A percentile compares a stretch with the other conserved stretches of the same genome.
These are phyloP conservation scores for Falco novaeseelandiae DNA, from an alignment of 2,797 vertebrate species.

Conservation along the genomic window DNA sequence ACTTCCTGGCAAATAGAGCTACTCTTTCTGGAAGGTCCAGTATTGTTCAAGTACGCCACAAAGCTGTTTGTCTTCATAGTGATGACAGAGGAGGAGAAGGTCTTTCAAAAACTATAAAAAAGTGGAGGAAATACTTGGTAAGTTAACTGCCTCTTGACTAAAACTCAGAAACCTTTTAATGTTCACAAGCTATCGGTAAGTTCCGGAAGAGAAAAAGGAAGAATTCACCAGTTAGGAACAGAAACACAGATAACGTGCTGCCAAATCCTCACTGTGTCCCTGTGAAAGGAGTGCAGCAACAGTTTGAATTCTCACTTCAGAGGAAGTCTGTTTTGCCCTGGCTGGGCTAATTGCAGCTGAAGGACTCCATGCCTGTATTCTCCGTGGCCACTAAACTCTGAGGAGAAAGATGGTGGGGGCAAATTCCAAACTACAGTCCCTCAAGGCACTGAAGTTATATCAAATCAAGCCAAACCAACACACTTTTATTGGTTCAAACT, in stretches of 20 bases:
- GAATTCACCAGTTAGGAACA: background rate
- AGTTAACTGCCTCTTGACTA: background rate
- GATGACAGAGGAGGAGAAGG: conserved; percentile 17
- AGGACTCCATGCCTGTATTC: background rate
- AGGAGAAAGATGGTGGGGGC: background rate
- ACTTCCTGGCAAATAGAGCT: background rate
- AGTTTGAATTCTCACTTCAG: background rate
- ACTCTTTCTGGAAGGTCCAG: background rate
- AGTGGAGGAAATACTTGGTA: background rate
- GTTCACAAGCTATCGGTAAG: background rate
- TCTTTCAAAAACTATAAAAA: background rate
- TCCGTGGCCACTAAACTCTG: background rate
- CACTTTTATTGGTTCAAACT: background rate
- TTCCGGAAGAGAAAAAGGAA: background rate
- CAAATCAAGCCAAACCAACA: background rate
- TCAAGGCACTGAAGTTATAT: background rate
- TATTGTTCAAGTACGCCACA: background rate
- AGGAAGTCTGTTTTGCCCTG: background rate
- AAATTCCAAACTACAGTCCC: background rate
- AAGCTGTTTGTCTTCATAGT: background rate
- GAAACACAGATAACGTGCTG: accelerated
- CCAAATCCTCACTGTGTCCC: background rate
- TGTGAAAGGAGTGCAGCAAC: background rate
- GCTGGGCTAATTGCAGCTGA: background rate
- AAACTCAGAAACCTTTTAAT: background rate